A percentile compares a stretch with the other conserved stretches of the same genome.
These are phyloP conservation scores for Strix occidentalis DNA, from an alignment of 2,797 vertebrate species.

Conservation along the genomic window DNA sequence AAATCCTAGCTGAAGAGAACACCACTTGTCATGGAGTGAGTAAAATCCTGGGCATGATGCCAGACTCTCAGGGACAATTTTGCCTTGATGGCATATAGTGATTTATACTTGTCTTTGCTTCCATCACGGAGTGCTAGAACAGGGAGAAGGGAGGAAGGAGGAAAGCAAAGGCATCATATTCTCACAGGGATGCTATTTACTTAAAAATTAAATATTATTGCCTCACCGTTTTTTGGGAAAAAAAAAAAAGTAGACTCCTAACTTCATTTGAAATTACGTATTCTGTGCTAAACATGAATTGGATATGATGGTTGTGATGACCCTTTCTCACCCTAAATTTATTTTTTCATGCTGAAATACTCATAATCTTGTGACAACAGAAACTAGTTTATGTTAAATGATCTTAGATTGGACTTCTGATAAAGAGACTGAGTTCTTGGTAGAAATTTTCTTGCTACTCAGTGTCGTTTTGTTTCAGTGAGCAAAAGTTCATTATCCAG, in stretches of 20 bases:
- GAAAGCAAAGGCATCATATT: neutral
- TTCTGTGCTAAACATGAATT: neutral
- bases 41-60: slow-evolving; percentile 57
- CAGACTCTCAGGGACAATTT: slow-evolving; percentile 57
- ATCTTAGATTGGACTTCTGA: neutral
- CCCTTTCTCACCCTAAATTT: neutral
- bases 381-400: neutral
- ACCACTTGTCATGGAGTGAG: slow-evolving; percentile 56
- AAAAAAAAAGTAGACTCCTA: neutral
- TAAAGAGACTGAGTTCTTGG: neutral
- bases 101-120: slow-evolving; percentile 61
- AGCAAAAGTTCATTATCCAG: neutral
- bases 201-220: neutral
- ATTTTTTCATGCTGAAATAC: neutral
- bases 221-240: neutral
- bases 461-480: neutral
- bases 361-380: neutral
- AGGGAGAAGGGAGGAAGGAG: neutral
- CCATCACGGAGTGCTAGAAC: neutral
- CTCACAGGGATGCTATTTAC: neutral
- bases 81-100: slow-evolving; percentile 43
- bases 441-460: neutral
- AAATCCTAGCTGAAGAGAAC: slow-evolving; percentile 55
- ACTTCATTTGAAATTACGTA: neutral
- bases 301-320: neutral